A percentile compares a stretch with the other conserved stretches of the same genome.
Evolutionary conservation across 2,797 vertebrate genomes (phyloP).

Genomic region (Macropus fuliginosus): DNA sequence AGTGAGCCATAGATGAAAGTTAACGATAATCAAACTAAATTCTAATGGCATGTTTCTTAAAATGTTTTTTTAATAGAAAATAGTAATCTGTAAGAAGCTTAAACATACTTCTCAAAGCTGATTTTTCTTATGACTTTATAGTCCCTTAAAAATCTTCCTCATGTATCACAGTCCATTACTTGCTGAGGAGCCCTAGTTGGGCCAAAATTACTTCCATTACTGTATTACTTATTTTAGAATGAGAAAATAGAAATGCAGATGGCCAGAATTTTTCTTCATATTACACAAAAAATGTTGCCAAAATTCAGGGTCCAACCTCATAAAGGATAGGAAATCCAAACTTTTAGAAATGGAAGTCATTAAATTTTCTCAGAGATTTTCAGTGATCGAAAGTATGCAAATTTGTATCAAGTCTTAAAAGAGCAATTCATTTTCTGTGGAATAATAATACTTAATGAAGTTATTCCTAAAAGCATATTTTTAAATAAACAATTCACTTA

Average conservation of each 20-base stretch:
- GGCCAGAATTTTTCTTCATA: not conserved
- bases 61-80: not conserved
- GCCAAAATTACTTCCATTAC: not conserved
- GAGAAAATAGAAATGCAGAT: conserved; percentile 5
- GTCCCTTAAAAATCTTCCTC: not conserved
- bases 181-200: conserved; percentile 24
- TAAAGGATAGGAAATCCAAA: not conserved
- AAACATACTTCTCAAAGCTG: not conserved
- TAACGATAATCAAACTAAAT: not conserved
- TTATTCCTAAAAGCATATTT: not conserved
- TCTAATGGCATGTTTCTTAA: conserved; percentile 3
- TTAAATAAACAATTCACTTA: conserved; percentile 14
- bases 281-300: not conserved
- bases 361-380: not conserved
- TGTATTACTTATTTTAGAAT: conserved; percentile 35
- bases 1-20: conserved; percentile 4
- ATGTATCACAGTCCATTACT: conserved; percentile 22
- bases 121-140: conserved; percentile 2
- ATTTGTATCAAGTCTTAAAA: conserved; percentile 28
- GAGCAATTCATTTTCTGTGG: conserved; percentile 45
- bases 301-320: conserved; percentile 27
- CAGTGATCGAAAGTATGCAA: not conserved
- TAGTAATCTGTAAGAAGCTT: not conserved
- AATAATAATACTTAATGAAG: conserved; percentile 43
- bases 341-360: not conserved